Evolutionary conservation across 1,140 invertebrate genomes (phyloP), one percentile per base, ranked within the genome.

Genomic region (Wasmannia auropunctata): DNA sequence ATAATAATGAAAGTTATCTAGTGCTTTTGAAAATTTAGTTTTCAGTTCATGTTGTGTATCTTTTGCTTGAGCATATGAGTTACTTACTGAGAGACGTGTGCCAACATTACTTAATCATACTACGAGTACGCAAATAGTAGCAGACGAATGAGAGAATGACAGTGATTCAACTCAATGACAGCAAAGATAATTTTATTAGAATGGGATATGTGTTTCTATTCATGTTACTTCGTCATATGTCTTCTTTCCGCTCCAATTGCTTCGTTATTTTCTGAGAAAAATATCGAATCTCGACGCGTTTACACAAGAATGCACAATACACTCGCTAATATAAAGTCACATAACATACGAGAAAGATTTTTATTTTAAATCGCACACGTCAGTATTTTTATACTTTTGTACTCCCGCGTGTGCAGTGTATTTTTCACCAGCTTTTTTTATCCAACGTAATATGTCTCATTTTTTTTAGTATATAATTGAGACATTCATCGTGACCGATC

Each of bases 101-200:
- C 58, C 75, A 79, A 65, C n/a, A 65, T 8, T 65, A 46, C 28
- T 79, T 79, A 79, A 79, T 65, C 75, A 65, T 49, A 65, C 28
- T 34, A 65, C 43, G 63, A 34, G 14, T 49, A 65, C 75, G 58
- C 58, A 65, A 65, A 79, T 74, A 74, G 51, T 75, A 75, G 51
- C 51, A 46, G n/a, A 56, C 51, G 72, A 58, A 75, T 62, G 25
- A 65, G 58, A 79, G 25, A 79, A 49, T 31, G 75, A 79, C 40
- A 79, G 75, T 37, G 75, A 37, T 63, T 79, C 58, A 65, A 74
- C 34, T 74, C 70, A 37, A 74, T 56, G 67, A 51, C 46, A 74
- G 34, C 43, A 8, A 49, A 25, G 28, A 49, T 49, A 49, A 79
- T 79, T 79, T 79, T 65, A 49, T 79, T 79, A 79, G 58, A 65